A percentile compares a stretch with the other conserved stretches of the same genome.
phyloP scores from a whole-genome alignment of 1,140 invertebrate species.

The Frieseomelitta varia region DNA sequence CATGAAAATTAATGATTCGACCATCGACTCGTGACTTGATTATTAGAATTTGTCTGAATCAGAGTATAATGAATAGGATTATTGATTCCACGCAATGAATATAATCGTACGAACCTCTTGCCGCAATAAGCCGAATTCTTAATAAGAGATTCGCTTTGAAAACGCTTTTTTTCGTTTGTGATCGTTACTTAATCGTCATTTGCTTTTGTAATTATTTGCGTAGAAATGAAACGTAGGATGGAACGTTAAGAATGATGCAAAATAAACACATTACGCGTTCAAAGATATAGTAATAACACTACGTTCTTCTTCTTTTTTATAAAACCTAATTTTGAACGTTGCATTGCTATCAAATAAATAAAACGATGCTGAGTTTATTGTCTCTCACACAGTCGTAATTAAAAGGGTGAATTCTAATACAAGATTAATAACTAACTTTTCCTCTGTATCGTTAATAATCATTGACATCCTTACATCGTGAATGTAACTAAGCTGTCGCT shows the following conservation, averaged over 20 bases:
- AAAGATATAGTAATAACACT: background rate
- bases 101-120: background rate
- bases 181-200: background rate
- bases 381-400: background rate
- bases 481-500: background rate
- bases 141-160: background rate
- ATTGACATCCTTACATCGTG: background rate
- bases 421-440: background rate
- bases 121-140: background rate
- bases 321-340: background rate
- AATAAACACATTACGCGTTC: background rate
- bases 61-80: constrained; percentile 7
- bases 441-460: background rate
- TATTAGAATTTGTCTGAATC: background rate
- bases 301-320: background rate
- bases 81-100: background rate
- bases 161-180: background rate
- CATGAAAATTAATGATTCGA: constrained; percentile 26
- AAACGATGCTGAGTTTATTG: background rate
- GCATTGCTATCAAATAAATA: background rate
- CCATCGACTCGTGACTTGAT: constrained; percentile 22
- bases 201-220: background rate
- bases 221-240: background rate
- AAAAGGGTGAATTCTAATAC: background rate
- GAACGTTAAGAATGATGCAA: background rate